phyloP scores from a whole-genome alignment of 2,113 vertebrate genomes.

The Planiliza haematocheilus region DNA sequence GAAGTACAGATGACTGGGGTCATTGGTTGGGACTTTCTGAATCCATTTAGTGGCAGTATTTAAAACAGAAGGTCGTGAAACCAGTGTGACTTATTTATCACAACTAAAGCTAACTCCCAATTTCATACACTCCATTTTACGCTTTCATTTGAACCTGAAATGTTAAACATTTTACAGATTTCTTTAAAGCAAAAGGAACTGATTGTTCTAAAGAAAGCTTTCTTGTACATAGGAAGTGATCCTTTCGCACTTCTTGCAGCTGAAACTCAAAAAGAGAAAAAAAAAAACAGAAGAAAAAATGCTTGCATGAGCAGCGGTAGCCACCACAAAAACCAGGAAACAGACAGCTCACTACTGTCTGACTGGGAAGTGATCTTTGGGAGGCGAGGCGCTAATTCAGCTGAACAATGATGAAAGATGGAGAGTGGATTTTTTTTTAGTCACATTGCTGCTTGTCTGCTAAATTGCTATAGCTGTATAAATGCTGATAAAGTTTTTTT shows the following conservation, averaged over 20 bases:
- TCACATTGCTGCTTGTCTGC: neutral
- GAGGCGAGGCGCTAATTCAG: conserved; percentile 16
- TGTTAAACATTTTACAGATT: neutral
- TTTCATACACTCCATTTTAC: neutral
- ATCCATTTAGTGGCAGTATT: neutral
- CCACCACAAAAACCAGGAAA: conserved; percentile 67
- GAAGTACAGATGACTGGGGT: neutral
- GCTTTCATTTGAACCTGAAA: too few relatives aligned
- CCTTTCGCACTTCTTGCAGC: conserved; percentile 11
- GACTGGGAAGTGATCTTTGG: conserved; percentile 59
- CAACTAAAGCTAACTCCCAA: neutral
- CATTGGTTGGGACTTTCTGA: neutral
- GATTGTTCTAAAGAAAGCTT: neutral
- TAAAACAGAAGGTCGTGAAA: too few relatives aligned
- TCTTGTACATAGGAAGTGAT: neutral
- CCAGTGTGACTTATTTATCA: neutral
- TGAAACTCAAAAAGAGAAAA: neutral
- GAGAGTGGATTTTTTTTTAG: neutral
- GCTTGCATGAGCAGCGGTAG: conserved; percentile 55
- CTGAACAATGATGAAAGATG: conserved; percentile 11
- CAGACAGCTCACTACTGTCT: conserved; percentile 31
- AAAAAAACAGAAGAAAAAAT: conserved; percentile 35
- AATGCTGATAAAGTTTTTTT: too few relatives aligned
- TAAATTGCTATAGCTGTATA: too few relatives aligned
- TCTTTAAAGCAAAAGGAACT: neutral